Conservation (phyloP, 2,113 vertebrate genomes). For the Podarcis muralis region DNA sequence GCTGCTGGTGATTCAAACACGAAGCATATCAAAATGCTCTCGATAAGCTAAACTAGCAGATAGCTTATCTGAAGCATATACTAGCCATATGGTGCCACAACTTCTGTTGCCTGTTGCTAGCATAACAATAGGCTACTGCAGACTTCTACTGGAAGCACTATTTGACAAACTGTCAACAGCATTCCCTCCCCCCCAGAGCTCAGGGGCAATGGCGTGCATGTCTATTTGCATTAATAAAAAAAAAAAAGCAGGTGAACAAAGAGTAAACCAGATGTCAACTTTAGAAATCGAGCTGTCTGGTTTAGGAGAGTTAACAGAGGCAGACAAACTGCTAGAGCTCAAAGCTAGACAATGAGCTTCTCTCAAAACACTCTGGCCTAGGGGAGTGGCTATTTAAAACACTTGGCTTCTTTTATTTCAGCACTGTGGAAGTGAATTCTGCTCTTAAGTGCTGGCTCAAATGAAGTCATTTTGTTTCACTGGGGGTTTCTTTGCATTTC, state of each 20-base stretch:
- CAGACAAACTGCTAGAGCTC: constrained; percentile 73
- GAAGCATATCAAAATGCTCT: constrained; percentile 85
- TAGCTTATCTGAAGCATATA: constrained; percentile 92
- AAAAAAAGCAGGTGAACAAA: constrained; percentile 81
- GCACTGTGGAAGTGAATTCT: constrained; percentile 82
- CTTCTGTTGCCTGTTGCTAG: constrained; percentile 92
- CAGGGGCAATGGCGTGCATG: constrained; percentile 76
- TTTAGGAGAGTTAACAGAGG: constrained; percentile 75
- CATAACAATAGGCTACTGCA: constrained; percentile 88
- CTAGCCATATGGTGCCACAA: constrained; percentile 95
- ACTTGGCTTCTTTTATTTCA: constrained; percentile 89
- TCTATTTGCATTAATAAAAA: constrained; percentile 84
- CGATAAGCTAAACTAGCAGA: constrained; percentile 88
- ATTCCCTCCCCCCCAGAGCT: constrained; percentile 61
- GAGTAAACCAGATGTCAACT: constrained; percentile 87
- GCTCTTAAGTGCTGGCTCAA: constrained; percentile 79
- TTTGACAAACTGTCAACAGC: constrained; percentile 86
- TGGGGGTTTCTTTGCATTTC: constrained; percentile 72
- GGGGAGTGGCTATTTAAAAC: constrained; percentile 87
- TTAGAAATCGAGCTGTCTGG: constrained; percentile 78
- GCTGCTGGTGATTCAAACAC: constrained; percentile 77
- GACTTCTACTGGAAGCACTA: constrained; percentile 81
- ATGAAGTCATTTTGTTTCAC: constrained; percentile 83
- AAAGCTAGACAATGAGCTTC: constrained; percentile 83
- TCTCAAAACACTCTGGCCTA: constrained; percentile 80